Base-by-base conservation (phyloP, 1,140 invertebrate species). In the Adelges cooleyi region DNA sequence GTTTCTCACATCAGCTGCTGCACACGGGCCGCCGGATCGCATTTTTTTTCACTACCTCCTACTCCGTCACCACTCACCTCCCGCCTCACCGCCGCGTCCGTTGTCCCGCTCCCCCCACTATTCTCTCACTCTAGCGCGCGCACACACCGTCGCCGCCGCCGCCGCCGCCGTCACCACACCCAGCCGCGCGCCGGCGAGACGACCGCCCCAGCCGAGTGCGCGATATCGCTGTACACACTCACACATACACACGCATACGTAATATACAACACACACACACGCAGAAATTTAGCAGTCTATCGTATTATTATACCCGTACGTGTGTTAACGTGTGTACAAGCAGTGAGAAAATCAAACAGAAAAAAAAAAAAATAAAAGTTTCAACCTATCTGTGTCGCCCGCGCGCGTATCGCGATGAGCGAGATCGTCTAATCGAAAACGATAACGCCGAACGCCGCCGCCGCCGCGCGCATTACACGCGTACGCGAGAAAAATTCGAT, bases 141-240 rank as follows among this genome's bases (percentile, higher is more conserved):
- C 56, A 33, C 56, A 33, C 56, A 22, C 53, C 17, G 44, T 18
- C 17, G 44, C 44, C 38, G 53, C 51, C 29, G 51, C 51, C 27
- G 36, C 52, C 51, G 51, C 36, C 54, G 56, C 18, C 42, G 56
- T 48, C 56, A 62, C 56, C 56, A 62, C 56, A 62, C 56, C 56
- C 56, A 62, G 56, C 56, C 56, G 56, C 56, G 42, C 56, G 56
- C 42, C 56, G 56, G 56, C 56, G 56, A 62, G 56, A 62, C 56
- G 42, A 62, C 56, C 56, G 56, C 56, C 56, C 56, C 42, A 62
- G 56, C 56, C 56, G 42, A 62, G 42, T 62, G 42, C 56, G 56
- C 25, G 56, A 62, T 62, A 62, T 62, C 56, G 56, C 56, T 23
- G 42, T 62, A 48, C 56, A 2, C 38, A 27, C 42, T 27, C 56